Evolutionary conservation across 2,113 vertebrate species (phyloP).

Genomic region (Cisticola juncidis): DNA sequence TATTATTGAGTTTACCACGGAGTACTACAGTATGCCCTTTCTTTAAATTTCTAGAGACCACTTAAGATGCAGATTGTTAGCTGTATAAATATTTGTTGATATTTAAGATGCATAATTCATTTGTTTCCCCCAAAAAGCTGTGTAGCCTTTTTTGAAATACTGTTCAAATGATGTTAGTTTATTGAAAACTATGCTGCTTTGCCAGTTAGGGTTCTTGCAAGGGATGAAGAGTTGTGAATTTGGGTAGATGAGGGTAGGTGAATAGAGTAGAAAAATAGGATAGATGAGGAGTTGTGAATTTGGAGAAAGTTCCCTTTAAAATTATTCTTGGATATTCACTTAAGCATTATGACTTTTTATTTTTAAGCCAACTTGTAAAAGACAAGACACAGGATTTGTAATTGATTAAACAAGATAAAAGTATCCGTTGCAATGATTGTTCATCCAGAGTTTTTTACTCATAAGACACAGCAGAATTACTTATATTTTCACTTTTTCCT

Average conservation of each 20-base stretch:
- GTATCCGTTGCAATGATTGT: background rate
- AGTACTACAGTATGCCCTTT: constrained; percentile 31
- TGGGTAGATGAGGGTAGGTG: background rate
- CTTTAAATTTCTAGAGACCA: constrained; percentile 63
- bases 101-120: constrained; percentile 65
- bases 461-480: background rate
- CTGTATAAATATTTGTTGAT: constrained; percentile 68
- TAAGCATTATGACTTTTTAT: background rate
- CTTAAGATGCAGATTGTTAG: constrained; percentile 62
- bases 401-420: background rate
- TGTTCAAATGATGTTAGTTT: background rate
- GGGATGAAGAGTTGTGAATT: background rate
- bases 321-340: background rate
- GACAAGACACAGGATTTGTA: background rate
- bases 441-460: background rate
- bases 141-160: background rate
- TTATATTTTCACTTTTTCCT: background rate
- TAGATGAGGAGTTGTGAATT: background rate
- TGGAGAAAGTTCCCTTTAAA: background rate
- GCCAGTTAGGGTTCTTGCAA: background rate
- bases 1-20: constrained; percentile 64
- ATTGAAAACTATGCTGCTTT: background rate
- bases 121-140: constrained; percentile 37
- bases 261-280: background rate
- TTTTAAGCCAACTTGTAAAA: background rate